A percentile compares a stretch with the other conserved stretches of the same genome.
Evolutionary conservation across 2,113 vertebrate genomes (phyloP).

Genomic region (Etia nguti): DNA sequence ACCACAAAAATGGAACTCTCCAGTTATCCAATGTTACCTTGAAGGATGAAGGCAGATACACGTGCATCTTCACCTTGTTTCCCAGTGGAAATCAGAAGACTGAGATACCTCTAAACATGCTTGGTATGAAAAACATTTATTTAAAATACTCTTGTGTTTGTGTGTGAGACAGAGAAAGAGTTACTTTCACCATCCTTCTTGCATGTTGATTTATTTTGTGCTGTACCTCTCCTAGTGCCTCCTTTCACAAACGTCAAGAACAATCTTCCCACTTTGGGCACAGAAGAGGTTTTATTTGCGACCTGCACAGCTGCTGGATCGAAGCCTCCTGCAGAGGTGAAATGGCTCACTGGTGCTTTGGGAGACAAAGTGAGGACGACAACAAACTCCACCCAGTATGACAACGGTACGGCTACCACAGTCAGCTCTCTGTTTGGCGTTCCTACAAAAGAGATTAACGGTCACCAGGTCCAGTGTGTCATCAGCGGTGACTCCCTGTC

Average conservation of each 20-base stretch:
- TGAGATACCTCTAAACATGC: background rate
- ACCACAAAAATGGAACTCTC: background rate
- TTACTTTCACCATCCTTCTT: background rate
- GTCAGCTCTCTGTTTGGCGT: background rate
- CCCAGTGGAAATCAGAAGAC: background rate
- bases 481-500: background rate
- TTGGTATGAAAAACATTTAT: constrained; percentile 9
- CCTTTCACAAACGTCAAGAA: background rate
- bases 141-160: background rate
- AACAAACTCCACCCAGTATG: background rate
- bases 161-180: rapidly evolving
- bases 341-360: rapidly evolving
- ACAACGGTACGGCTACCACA: background rate
- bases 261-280: background rate
- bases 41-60: constrained; percentile 53
- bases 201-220: background rate
- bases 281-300: background rate
- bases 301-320: rapidly evolving
- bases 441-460: rapidly evolving
- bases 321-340: background rate
- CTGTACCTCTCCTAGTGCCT: constrained; percentile 15
- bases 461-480: background rate
- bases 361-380: rapidly evolving
- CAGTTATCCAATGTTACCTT: constrained; percentile 1
- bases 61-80: constrained; percentile 34